Conservation (phyloP, 1,140 invertebrate species). For the Copidosoma floridanum region DNA sequence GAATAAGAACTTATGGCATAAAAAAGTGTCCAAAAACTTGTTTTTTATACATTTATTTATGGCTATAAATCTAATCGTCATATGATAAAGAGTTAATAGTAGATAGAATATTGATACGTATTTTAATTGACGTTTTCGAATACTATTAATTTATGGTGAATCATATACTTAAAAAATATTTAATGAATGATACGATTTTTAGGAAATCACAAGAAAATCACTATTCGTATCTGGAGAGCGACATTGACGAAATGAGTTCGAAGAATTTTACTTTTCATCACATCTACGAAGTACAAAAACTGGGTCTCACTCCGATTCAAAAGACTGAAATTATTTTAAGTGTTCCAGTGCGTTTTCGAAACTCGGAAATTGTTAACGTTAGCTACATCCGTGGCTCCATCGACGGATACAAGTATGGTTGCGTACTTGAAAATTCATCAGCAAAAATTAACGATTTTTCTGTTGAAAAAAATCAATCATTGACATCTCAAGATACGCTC, state of each 20-base stretch:
- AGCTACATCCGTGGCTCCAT: conserved; percentile 35
- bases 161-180: no score
- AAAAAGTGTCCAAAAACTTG: no score
- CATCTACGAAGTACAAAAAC: conserved; percentile 50
- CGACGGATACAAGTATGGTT: conserved; percentile 24
- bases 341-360: conserved; percentile 38
- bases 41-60: no score
- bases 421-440: not conserved
- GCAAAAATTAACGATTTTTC: not conserved
- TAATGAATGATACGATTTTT: no score
- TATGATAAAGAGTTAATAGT: no score
- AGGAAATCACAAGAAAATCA: conserved; percentile 37
- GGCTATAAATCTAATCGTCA: no score
- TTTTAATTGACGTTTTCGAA: no score
- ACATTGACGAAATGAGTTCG: conserved; percentile 9
- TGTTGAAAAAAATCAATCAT: conserved; percentile 24
- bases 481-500: conserved; percentile 35
- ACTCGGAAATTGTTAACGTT: conserved; percentile 40
- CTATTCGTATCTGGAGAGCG: conserved; percentile 30
- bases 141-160: no score
- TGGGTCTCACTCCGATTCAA: conserved; percentile 48
- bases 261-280: conserved; percentile 36
- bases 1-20: no score
- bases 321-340: conserved; percentile 37
- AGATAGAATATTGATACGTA: no score